Conservation (phyloP, 2,888 invertebrate species). For the Tiliacea citrago region DNA sequence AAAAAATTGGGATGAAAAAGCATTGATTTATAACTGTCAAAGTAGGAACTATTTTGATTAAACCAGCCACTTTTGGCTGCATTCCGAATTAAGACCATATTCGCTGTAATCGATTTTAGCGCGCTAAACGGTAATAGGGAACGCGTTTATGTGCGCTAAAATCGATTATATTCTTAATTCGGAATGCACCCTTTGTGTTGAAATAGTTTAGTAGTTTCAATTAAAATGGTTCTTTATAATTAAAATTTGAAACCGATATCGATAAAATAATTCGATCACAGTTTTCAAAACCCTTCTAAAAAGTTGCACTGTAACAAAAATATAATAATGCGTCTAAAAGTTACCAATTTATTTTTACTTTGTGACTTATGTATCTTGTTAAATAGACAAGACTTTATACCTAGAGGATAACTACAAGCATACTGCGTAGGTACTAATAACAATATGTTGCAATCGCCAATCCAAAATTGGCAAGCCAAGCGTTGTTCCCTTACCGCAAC, state of each 20-base stretch:
- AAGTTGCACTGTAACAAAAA: neutral
- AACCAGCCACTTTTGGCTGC: too few relatives aligned
- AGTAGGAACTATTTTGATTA: neutral
- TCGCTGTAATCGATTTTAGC: too few relatives aligned
- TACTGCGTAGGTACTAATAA: slow-evolving; percentile 17
- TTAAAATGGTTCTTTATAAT: neutral
- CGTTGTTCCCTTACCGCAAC: slow-evolving; percentile 45
- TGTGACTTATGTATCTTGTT: neutral
- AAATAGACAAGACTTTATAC: neutral
- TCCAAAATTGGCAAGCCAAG: slow-evolving; percentile 56
- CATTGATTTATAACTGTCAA: neutral
- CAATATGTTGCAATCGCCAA: slow-evolving; percentile 48
- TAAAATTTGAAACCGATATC: neutral
- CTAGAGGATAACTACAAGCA: neutral
- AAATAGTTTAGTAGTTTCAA: too few relatives aligned
- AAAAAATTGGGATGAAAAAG: neutral
- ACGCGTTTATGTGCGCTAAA: too few relatives aligned
- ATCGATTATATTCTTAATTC: too few relatives aligned
- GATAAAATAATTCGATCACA: neutral
- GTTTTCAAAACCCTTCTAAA: neutral
- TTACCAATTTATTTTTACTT: neutral
- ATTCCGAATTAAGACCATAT: too few relatives aligned
- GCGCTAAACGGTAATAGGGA: too few relatives aligned
- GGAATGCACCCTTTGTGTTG: too few relatives aligned
- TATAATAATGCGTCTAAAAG: too few relatives aligned